Percentiles rank a stretch among this genome's conserved stretches.
phyloP scores from a whole-genome alignment of 2,113 vertebrate species.

The Eleginops maclovinus region DNA sequence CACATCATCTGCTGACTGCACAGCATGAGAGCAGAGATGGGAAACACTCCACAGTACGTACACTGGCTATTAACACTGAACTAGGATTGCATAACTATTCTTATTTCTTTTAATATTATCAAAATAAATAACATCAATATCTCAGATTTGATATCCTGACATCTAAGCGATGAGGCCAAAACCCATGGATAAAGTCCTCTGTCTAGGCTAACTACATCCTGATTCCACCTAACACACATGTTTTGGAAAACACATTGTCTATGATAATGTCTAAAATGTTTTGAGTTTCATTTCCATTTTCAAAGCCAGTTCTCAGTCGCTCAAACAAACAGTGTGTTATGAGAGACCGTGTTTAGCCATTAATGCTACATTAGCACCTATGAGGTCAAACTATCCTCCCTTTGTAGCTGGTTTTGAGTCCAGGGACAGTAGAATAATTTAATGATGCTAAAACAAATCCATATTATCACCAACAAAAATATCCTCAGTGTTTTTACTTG shows the following conservation, averaged over 20 bases:
- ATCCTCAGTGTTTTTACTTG: not conserved
- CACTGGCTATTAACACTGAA: not conserved
- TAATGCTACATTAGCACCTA: not conserved
- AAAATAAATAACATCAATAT: no score
- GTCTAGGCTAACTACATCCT: not conserved
- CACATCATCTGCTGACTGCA: not conserved
- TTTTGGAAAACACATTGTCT: not conserved
- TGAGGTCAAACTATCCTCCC: not conserved
- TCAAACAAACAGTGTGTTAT: not conserved
- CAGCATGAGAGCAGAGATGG: not conserved
- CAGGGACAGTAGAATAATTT: not conserved
- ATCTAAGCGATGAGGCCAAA: not conserved
- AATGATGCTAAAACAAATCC: not conserved
- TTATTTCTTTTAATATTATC: not conserved
- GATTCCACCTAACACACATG: not conserved
- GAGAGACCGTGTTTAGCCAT: not conserved
- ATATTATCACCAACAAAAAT: conserved; percentile 6
- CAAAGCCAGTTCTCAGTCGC: not conserved
- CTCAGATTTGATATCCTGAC: not conserved
- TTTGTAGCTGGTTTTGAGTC: not conserved
- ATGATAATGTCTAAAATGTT: not conserved
- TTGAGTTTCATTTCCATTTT: not conserved
- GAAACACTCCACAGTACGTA: not conserved
- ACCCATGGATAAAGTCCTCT: not conserved
- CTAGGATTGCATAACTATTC: not conserved